Conservation (phyloP, 2,797 vertebrate genomes). For the Xenentodon cancila region DNA sequence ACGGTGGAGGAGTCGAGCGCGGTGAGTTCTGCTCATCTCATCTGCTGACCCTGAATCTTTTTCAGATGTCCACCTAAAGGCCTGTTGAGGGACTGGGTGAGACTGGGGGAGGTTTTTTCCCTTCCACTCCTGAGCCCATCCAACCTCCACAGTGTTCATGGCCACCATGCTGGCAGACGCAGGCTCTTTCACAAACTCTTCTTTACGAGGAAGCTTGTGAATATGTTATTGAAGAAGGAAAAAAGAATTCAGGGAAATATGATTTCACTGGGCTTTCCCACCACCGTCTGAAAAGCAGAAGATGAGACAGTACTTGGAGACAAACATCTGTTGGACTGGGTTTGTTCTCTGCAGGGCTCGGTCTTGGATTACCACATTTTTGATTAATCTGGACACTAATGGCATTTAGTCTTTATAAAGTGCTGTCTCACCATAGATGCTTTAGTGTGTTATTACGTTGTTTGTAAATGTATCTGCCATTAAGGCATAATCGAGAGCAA, state of each 20-base stretch:
- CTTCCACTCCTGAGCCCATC: conserved; percentile 43
- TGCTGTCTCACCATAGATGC: no score
- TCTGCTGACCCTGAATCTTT: conserved; percentile 65
- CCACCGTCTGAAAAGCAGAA: conserved; percentile 29
- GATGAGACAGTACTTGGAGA: conserved; percentile 60
- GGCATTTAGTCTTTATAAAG: background rate
- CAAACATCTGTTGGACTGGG: conserved; percentile 20
- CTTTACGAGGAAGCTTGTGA: conserved; percentile 27
- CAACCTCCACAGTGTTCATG: conserved; percentile 49
- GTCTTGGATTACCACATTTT: conserved; percentile 6
- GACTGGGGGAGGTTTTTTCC: conserved; percentile 28
- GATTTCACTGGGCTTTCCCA: conserved; percentile 51
- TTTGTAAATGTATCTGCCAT: no score
- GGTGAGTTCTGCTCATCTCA: conserved; percentile 59
- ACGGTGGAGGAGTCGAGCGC: conserved; percentile 54
- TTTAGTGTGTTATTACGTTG: no score
- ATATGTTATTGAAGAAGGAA: background rate
- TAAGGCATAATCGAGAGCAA: no score
- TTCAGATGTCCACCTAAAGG: conserved; percentile 74
- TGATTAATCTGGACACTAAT: background rate
- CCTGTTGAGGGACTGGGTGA: conserved; percentile 51
- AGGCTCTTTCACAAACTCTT: conserved; percentile 67
- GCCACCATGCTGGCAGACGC: conserved; percentile 63
- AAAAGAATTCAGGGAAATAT: conserved; percentile 9
- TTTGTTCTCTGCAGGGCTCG: conserved; percentile 44